Evolutionary conservation across 2,888 invertebrate genomes (phyloP).

Genomic region (Pyrrhosoma nymphula): DNA sequence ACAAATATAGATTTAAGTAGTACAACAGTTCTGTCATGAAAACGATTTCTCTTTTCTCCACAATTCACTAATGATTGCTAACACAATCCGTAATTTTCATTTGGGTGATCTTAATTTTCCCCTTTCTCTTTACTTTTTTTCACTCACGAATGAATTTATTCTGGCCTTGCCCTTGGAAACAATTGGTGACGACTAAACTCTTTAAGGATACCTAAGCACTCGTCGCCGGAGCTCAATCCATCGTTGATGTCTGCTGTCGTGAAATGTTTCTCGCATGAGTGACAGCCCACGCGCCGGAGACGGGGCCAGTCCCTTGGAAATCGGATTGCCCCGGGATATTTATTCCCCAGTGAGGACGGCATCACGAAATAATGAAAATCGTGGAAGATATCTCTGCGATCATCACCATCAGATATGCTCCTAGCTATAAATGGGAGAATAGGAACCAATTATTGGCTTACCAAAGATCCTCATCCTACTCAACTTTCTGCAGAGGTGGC

Average conservation of each 20-base stretch:
- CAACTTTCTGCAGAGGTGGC: not conserved
- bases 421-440: not conserved
- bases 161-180: not conserved
- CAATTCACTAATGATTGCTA: no score
- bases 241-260: not conserved
- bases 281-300: not conserved
- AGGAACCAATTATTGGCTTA: not conserved
- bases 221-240: no score
- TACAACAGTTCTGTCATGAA: no score
- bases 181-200: no score
- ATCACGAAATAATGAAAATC: not conserved
- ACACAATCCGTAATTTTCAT: no score
- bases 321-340: not conserved
- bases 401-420: not conserved
- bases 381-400: not conserved
- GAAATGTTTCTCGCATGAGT: not conserved
- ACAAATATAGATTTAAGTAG: no score
- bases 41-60: no score
- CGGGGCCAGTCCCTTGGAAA: not conserved
- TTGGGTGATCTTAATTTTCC: no score
- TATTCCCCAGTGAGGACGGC: not conserved
- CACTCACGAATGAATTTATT: no score
- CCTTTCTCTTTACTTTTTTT: no score
- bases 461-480: not conserved
- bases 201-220: no score